Evolutionary conservation across 2,797 vertebrate genomes (phyloP).

Genomic region (Nothura maculosa): DNA sequence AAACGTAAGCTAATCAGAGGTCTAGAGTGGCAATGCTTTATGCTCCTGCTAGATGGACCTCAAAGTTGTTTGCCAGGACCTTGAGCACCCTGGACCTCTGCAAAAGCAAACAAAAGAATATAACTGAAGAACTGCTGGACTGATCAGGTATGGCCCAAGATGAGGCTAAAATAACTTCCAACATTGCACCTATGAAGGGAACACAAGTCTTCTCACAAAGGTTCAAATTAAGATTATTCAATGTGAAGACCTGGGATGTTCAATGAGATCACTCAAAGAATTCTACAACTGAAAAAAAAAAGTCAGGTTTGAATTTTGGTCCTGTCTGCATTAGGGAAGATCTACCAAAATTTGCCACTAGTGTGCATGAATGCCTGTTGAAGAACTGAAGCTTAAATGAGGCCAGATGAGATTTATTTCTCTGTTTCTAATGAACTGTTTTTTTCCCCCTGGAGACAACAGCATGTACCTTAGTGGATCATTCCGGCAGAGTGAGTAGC

Average conservation of each 20-base stretch:
- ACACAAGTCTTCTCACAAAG: not conserved
- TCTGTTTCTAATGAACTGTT: not conserved
- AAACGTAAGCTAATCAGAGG: not conserved
- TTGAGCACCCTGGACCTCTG: not conserved
- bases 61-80: not conserved
- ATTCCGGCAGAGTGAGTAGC: not conserved
- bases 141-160: not conserved
- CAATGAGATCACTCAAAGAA: not conserved
- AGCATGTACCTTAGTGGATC: not conserved
- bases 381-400: not conserved
- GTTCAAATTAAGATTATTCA: conserved; percentile 1
- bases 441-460: conserved; percentile 1
- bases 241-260: not conserved
- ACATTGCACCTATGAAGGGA: not conserved
- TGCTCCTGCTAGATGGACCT: not conserved
- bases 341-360: not conserved
- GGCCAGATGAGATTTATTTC: not conserved
- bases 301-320: not conserved
- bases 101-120: not conserved
- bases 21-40: not conserved
- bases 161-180: not conserved
- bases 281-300: not conserved
- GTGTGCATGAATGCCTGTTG: not conserved
- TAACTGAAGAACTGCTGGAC: not conserved
- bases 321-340: not conserved